Evolutionary conservation across 2,888 invertebrate genomes (phyloP).

Genomic region (Cantharis rustica): DNA sequence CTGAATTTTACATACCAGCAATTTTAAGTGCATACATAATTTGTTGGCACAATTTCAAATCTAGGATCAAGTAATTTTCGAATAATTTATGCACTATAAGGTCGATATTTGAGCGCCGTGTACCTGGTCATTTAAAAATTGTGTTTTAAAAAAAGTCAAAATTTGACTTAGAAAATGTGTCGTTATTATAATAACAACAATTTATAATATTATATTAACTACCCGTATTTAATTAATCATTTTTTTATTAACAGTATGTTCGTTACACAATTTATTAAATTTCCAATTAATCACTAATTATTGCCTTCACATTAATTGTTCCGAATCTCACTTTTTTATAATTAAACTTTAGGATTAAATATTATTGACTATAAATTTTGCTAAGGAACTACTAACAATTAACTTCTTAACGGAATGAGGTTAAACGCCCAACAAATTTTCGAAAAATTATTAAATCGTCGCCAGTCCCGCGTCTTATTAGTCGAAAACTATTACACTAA

Average conservation of each 20-base stretch:
- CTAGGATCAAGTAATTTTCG: constrained; percentile 21
- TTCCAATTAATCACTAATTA: constrained; percentile 20
- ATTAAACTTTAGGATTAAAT: background rate
- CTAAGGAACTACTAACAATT: background rate
- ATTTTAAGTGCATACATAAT: constrained; percentile 7
- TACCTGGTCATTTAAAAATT: constrained; percentile 6
- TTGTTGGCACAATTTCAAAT: constrained; percentile 28
- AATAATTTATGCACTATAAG: constrained; percentile 26
- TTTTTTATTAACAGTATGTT: background rate
- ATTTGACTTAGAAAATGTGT: constrained; percentile 11
- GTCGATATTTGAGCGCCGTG: constrained; percentile 28
- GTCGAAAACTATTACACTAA: constrained; percentile 6
- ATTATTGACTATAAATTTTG: background rate
- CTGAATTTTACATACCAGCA: constrained; percentile 3
- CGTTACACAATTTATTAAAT: constrained; percentile 12
- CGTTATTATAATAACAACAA: constrained; percentile 2
- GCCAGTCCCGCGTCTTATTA: constrained; percentile 1
- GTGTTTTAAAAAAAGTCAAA: constrained; percentile 17
- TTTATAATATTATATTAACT: constrained; percentile 9
- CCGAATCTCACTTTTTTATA: constrained; percentile 16
- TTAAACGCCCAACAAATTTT: constrained; percentile 8
- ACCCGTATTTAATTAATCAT: constrained; percentile 24
- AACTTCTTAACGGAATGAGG: constrained; percentile 6
- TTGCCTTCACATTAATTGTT: constrained; percentile 24
- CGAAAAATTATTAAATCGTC: constrained; percentile 4